These are phyloP conservation scores for Pygmarrhopalites habei DNA, from an alignment of 1,140 invertebrate genomes.

Conservation along the genomic window DNA sequence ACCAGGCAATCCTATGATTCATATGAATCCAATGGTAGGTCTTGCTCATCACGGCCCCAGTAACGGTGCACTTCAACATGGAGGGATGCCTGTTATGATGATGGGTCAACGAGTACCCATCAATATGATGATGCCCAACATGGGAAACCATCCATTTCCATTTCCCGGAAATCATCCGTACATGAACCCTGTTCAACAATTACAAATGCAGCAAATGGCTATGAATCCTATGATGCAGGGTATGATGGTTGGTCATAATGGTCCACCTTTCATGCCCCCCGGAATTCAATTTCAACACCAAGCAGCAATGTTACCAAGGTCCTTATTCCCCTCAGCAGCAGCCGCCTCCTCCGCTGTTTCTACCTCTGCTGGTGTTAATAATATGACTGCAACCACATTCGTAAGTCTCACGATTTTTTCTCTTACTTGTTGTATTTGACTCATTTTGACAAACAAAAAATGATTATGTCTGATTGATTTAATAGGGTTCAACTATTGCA, in stretches of 20 bases:
- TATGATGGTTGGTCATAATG: conserved; percentile 46
- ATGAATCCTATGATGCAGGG: conserved; percentile 44
- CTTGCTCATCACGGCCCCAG: no score
- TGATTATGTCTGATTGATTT: no score
- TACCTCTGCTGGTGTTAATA: conserved; percentile 51
- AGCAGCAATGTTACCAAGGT: conserved; percentile 19
- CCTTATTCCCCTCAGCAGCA: conserved; percentile 30
- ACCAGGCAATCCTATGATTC: conserved; percentile 18
- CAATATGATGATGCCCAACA: conserved; percentile 27
- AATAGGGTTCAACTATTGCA: conserved; percentile 12
- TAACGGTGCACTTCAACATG: conserved; percentile 3
- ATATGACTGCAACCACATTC: conserved; percentile 4
- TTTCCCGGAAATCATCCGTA: conserved; percentile 23
- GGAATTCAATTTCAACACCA: neutral
- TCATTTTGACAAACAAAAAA: no score
- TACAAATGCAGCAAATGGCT: conserved; percentile 13
- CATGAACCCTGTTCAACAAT: conserved; percentile 38
- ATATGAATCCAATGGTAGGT: conserved; percentile 20
- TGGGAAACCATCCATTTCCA: no score
- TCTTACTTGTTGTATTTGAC: no score
- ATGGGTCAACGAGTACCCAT: neutral
- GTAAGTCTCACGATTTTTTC: neutral
- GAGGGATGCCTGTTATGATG: conserved; percentile 2
- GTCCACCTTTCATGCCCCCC: neutral
- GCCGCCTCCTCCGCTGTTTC: conserved; percentile 58